These are phyloP conservation scores for Dromaius novaehollandiae DNA, from an alignment of 2,113 vertebrate species.

Conservation along the genomic window DNA sequence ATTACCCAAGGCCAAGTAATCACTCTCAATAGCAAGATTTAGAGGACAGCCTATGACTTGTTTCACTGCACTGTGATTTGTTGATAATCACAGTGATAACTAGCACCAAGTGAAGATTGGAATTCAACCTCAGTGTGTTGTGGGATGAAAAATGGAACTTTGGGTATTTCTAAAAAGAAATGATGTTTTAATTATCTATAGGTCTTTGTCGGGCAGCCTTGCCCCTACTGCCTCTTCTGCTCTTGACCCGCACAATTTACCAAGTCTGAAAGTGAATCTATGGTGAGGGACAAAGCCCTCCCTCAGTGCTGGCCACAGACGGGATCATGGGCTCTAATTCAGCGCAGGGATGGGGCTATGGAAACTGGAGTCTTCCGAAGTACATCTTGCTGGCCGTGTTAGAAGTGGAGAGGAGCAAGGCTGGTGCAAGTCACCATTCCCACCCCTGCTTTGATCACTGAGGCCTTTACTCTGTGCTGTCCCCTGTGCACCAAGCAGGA, in stretches of 20 bases:
- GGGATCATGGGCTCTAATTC: background rate
- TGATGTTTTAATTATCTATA: background rate
- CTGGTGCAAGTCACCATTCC: background rate
- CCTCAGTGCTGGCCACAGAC: background rate
- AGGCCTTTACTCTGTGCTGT: background rate
- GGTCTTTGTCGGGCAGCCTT: background rate
- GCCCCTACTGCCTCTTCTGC: background rate
- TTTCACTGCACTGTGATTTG: background rate
- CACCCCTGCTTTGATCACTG: rapidly evolving
- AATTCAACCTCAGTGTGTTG: background rate
- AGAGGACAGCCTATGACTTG: constrained; percentile 1
- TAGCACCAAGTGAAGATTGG: background rate
- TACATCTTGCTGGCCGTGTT: background rate
- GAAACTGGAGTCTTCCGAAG: background rate
- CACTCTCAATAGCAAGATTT: constrained; percentile 60
- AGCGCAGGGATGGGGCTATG: background rate
- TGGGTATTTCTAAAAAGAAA: background rate
- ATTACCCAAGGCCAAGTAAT: constrained; percentile 58
- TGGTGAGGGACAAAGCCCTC: background rate
- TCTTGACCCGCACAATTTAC: background rate
- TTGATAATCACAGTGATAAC: background rate
- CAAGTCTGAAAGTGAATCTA: background rate
- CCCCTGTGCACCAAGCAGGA: no score
- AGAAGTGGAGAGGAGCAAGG: background rate
- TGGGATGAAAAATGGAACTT: background rate